Evolutionary conservation across 2,888 invertebrate species (phyloP), one percentile per base, ranked within the genome.

Genomic region (Ecliptopera silaceata): DNA sequence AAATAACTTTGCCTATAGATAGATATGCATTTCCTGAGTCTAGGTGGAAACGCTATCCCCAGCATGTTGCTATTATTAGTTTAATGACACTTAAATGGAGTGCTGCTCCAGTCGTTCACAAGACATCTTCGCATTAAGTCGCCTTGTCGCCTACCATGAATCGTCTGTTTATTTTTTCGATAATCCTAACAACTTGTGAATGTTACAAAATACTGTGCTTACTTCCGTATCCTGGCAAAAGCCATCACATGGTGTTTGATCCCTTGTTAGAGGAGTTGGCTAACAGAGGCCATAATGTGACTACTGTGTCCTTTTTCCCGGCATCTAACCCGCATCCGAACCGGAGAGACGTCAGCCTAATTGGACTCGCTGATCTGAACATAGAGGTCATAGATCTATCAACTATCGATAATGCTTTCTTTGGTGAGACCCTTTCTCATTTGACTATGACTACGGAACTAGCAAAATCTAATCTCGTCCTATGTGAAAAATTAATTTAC

Each of bases 211-310:
- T 92, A 39, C 72, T 92, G 5, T 88, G 81, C 10, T 59, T 88
- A 0, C 81, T 92, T 32, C 84, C 86, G 1, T 88, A 91, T 58
- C 74, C 79, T 0, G 92, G 92, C 0, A 89, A 87, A 54, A 93
- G 92, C 49, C 92, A 93, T 62, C 84, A 90, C 60, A 80, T 85
- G 63, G 86, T 92, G 2, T 91, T 91, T 59, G 80, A 86, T 39
- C 86, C 91, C 0, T 66, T 92, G 5, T 58, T 92, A 1, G 73
- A 82, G 1, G 88, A 88, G 53, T 65, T 92, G 39, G 80, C 79
- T 0, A 61, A 58, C 1, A 78, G 88, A 1, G 92, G 92, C 2
- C 91, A 92, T 63, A 73, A 88, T 1, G 20, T 92, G 0, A 92
- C 90, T 1, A 88, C 92, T 1, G 72, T 92, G 3, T 91, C 92